Evolutionary conservation across 35 echinoderm and acorn worm genomes (phyloP).

Genomic region (Ptychodera flava): DNA sequence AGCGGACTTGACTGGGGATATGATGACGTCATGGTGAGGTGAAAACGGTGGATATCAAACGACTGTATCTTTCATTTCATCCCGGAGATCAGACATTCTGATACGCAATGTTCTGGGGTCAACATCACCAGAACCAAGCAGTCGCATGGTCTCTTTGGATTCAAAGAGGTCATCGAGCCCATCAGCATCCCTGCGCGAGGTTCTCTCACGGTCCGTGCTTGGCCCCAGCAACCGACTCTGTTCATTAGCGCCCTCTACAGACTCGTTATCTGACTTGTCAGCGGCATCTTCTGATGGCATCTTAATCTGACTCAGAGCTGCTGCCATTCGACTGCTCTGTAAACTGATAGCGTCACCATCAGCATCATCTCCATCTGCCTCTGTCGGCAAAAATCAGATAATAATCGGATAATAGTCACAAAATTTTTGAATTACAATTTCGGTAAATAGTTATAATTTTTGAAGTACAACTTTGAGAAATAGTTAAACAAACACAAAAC

Average conservation of each 20-base stretch:
- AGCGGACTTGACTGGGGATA: no score
- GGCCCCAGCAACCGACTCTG: not conserved
- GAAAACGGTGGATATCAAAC: no score
- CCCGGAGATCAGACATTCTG: not conserved
- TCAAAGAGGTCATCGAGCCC: not conserved
- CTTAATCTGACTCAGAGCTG: not conserved
- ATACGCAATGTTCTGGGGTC: not conserved
- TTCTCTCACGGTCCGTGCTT: not conserved
- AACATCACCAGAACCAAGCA: not conserved
- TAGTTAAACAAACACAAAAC: no score
- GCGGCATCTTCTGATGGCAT: not conserved
- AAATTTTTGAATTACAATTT: no score
- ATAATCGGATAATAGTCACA: no score
- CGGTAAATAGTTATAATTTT: no score
- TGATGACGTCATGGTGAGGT: no score
- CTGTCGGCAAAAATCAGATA: not conserved
- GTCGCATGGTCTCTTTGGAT: not conserved
- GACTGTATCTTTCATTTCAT: not conserved
- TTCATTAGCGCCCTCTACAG: not conserved
- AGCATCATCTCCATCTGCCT: not conserved
- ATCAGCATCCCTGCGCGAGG: not conserved
- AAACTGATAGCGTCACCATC: not conserved
- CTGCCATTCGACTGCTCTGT: not conserved
- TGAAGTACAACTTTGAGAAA: no score
- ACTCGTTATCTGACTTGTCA: not conserved